Base-by-base conservation (phyloP, 2,888 invertebrate species). In the Athalia circularis region DNA sequence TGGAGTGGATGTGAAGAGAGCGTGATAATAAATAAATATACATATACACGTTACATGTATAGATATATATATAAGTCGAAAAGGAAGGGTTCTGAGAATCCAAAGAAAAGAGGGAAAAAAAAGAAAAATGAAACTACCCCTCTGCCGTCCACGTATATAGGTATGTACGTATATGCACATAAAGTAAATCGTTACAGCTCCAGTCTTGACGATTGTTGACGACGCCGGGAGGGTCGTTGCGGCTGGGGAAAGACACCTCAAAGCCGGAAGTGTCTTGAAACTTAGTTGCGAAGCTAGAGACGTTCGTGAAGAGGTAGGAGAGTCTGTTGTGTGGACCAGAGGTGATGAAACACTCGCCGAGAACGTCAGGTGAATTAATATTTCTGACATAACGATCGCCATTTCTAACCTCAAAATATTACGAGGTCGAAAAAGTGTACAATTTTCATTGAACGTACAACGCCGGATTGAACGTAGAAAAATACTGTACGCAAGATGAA, bases 121-220 rank as follows among this genome's bases (percentile, higher is more conserved):
- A 70, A 52, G 43, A 57, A 45, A 45, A 54, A n/a, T 7, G 43
- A 54, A 11, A 70, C 29, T 54, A 54, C 68, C 54, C n/a, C n/a
- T n/a, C n/a, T 7, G 68, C 43, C 54, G 54, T 54, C 70, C 13
- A 61, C 4, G 52, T 54, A 43, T 70, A 52, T 43, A 43, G 54
- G 70, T n/a, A 52, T 70, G 70, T 70, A 54, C 29, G 29, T 70
- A 52, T 70, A 43, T 43, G 54, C 70, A 70, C 54, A 29, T 43
- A 70, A 50, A 54, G 70, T 70, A 54, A 54, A 57, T 70, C 70
- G 54, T 91, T 90, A 61, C 90, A 93, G 93, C 93, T 77, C 93
- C 93, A n/a, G 91, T 92, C 83, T 90, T 93, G 82, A 91, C 90
- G 83, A 93, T 93, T 86, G 91, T 92, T 82, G 93, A 93, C 87